Conservation (phyloP, 2,888 invertebrate genomes). For the Callyntrura sp. region DNA sequence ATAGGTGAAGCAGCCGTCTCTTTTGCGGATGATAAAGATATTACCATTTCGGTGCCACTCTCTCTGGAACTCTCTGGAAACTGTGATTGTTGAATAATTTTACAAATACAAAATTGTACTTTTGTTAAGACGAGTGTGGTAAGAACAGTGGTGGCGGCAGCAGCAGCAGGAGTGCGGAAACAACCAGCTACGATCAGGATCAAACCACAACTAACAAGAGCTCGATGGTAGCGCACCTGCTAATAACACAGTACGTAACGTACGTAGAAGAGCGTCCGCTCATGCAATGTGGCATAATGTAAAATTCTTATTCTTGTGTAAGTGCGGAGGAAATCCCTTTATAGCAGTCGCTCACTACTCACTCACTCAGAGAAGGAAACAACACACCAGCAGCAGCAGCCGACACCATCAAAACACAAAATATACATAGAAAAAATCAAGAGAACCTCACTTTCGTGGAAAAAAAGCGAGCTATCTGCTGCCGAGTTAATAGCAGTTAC, state of each 20-base stretch:
- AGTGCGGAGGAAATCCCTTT: constrained; percentile 46
- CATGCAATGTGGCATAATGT: constrained; percentile 55
- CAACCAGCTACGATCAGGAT: constrained; percentile 81
- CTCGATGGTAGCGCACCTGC: constrained; percentile 81
- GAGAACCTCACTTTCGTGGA: constrained; percentile 42
- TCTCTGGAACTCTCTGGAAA: constrained; percentile 25
- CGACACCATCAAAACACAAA: constrained; percentile 23
- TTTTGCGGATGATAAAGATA: constrained; percentile 53
- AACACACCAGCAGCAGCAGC: constrained; percentile 45
- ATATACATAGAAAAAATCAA: constrained; percentile 55
- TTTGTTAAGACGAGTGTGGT: constrained; percentile 21
- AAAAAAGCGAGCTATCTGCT: constrained; percentile 33
- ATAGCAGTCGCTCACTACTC: constrained; percentile 51
- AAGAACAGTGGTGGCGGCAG: constrained; percentile 22
- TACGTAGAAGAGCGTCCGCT: constrained; percentile 49
- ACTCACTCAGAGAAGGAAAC: constrained; percentile 44
- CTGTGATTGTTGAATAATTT: constrained; percentile 29
- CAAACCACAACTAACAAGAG: constrained; percentile 82
- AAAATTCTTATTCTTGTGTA: constrained; percentile 4
- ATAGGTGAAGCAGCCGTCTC: constrained; percentile 22
- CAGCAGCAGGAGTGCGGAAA: constrained; percentile 75
- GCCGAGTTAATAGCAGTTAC: constrained; percentile 22
- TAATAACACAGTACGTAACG: constrained; percentile 73
- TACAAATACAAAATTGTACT: constrained; percentile 18
- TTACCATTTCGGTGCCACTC: constrained; percentile 45